phyloP scores from a whole-genome alignment of 2,113 vertebrate species.

The Leptobrachium ailaonicum region DNA sequence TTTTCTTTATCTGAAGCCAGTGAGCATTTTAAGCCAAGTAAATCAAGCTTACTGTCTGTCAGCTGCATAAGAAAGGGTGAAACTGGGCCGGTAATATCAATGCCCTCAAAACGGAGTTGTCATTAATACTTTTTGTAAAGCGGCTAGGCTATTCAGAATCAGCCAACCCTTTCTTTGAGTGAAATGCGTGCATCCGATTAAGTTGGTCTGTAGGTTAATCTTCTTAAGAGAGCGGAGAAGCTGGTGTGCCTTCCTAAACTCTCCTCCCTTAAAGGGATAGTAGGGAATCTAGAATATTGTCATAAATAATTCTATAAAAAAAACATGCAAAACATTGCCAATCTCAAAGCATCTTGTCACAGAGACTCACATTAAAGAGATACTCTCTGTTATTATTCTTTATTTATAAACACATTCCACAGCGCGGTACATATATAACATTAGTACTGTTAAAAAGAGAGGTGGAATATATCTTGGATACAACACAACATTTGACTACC shows the following conservation, averaged over 20 bases:
- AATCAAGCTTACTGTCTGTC: conserved; percentile 40
- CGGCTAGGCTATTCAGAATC: conserved; percentile 29
- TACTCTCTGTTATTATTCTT: too few species aligned
- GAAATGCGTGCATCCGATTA: conserved; percentile 21
- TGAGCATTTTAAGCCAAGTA: conserved; percentile 30
- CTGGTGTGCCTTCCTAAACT: neutral
- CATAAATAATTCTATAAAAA: neutral
- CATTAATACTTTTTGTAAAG: conserved; percentile 41
- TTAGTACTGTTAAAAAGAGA: too few species aligned
- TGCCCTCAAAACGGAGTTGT: conserved; percentile 33
- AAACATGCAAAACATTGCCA: neutral
- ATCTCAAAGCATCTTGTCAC: too few species aligned
- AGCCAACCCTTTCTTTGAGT: conserved; percentile 28
- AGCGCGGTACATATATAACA: too few species aligned
- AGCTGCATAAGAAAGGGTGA: conserved; percentile 34
- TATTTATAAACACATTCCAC: too few species aligned
- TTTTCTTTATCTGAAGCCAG: conserved; percentile 29
- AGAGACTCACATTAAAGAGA: too few species aligned
- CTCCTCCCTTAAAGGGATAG: too few species aligned
- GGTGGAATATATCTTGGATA: too few species aligned
- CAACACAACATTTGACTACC: too few species aligned
- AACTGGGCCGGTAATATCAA: conserved; percentile 28
- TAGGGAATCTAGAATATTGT: too few species aligned
- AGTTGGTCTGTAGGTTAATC: conserved; percentile 23
- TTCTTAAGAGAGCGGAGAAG: conserved; percentile 3